These are phyloP conservation scores for Tetramorium simillimum DNA, from an alignment of 1,140 invertebrate species.

Conservation along the genomic window DNA sequence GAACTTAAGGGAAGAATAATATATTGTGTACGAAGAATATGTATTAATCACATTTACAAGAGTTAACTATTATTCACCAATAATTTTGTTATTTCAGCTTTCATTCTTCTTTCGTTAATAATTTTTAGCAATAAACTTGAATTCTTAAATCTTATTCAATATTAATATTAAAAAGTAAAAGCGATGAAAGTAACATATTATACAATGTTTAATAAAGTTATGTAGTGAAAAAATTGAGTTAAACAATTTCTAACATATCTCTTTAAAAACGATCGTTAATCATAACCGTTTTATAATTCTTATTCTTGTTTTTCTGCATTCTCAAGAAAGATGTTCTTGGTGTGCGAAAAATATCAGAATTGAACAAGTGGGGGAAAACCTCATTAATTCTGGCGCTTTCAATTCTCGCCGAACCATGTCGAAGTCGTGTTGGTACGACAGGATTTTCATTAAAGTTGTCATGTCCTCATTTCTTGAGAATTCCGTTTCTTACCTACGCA, in stretches of 20 bases:
- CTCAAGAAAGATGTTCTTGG: constrained; percentile 4
- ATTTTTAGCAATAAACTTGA: neutral
- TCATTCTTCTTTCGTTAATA: neutral
- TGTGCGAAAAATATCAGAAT: neutral
- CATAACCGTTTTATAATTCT: neutral
- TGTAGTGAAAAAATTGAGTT: neutral
- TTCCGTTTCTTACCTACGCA: constrained; percentile 88
- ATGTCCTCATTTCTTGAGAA: neutral
- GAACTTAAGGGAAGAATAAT: neutral
- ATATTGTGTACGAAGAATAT: neutral
- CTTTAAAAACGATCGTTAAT: neutral
- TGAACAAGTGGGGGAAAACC: neutral
- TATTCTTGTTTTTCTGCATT: neutral
- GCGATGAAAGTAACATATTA: neutral
- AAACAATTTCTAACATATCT: neutral
- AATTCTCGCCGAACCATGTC: neutral
- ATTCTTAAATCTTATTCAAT: constrained; percentile 5
- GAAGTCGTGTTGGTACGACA: constrained; percentile 6
- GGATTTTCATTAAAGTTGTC: constrained; percentile 42
- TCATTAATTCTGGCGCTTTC: constrained; percentile 26
- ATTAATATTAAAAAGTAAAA: neutral
- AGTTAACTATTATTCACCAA: neutral
- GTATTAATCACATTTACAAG: neutral
- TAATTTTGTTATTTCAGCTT: neutral
- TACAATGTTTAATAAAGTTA: no score